Percentiles rank a stretch among this genome's conserved stretches.
Evolutionary conservation across 2,888 invertebrate species (phyloP).

Genomic region (Scaptomyza flava): DNA sequence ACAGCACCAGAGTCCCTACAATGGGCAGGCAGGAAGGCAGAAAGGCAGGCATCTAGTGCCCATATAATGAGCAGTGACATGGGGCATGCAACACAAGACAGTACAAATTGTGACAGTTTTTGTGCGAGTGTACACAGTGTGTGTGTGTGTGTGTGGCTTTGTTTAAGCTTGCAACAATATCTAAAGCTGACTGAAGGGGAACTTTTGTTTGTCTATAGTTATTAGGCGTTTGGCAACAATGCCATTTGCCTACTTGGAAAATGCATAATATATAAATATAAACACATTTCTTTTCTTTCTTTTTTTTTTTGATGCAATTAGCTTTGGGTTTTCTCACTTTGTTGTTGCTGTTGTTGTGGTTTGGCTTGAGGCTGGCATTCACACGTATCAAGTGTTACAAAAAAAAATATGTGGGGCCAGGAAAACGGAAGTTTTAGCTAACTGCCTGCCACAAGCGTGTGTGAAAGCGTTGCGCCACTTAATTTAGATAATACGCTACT

Average conservation of each 20-base stretch:
- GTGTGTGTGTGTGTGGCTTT: constrained; percentile 33
- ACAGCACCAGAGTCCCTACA: constrained; percentile 55
- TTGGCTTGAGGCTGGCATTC: constrained; percentile 67
- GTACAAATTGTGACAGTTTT: constrained; percentile 44
- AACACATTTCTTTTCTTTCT: constrained; percentile 1
- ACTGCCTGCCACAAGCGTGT: constrained; percentile 53
- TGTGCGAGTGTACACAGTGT: not conserved
- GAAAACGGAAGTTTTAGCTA: constrained; percentile 74
- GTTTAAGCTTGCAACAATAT: constrained; percentile 35
- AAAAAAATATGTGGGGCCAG: constrained; percentile 42
- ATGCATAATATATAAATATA: constrained; percentile 14
- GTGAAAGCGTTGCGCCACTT: constrained; percentile 59
- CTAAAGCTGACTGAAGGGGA: constrained; percentile 26
- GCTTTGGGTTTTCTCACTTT: constrained; percentile 46
- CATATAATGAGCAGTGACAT: constrained; percentile 37
- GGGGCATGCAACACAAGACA: constrained; percentile 42
- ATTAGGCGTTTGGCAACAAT: constrained; percentile 69
- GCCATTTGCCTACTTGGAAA: constrained; percentile 51
- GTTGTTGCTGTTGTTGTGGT: constrained; percentile 40
- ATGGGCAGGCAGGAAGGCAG: constrained; percentile 26
- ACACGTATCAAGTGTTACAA: constrained; percentile 30
- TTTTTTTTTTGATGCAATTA: constrained; percentile 63
- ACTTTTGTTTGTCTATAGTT: constrained; percentile 49
- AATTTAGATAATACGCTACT: constrained; percentile 72
- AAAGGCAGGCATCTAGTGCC: not conserved